Conservation (phyloP, 2,888 invertebrate genomes). For the Elysia crispata region DNA sequence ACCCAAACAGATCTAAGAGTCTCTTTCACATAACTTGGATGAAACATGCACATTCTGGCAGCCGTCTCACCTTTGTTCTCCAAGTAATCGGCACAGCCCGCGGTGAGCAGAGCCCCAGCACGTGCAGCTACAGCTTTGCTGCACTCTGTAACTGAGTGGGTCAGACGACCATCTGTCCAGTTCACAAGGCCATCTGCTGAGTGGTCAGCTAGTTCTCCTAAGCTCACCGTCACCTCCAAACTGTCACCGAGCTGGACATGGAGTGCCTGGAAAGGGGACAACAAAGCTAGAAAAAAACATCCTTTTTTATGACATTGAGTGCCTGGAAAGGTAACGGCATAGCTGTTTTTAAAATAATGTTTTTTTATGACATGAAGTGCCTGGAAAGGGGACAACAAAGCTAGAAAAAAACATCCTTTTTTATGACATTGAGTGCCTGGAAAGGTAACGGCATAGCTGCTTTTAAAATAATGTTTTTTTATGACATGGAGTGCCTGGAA, state of each 20-base stretch:
- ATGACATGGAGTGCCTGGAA: too few relatives aligned
- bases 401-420: background rate
- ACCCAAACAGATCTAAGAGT: too few relatives aligned
- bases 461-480: too few relatives aligned
- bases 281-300: too few relatives aligned
- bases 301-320: background rate
- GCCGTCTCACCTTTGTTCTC: constrained; percentile 33
- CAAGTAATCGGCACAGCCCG: constrained; percentile 47
- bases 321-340: too few relatives aligned
- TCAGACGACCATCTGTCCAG: constrained; percentile 45
- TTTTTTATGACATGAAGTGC: too few relatives aligned
- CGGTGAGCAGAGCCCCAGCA: constrained; percentile 46
- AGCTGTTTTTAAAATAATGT: too few relatives aligned
- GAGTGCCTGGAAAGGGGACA: constrained; percentile 33
- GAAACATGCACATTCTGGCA: too few relatives aligned
- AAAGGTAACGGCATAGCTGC: too few relatives aligned
- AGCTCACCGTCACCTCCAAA: constrained; percentile 40
- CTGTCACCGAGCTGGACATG: constrained; percentile 41
- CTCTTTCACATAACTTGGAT: too few relatives aligned
- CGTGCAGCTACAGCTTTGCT: constrained; percentile 38
- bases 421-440: too few relatives aligned
- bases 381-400: too few relatives aligned
- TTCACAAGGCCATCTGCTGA: constrained; percentile 48
- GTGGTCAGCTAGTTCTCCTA: constrained; percentile 41
- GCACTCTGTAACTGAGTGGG: constrained; percentile 41